phyloP scores from a whole-genome alignment of 1,140 invertebrate species.

The Leptinotarsa lineolata region DNA sequence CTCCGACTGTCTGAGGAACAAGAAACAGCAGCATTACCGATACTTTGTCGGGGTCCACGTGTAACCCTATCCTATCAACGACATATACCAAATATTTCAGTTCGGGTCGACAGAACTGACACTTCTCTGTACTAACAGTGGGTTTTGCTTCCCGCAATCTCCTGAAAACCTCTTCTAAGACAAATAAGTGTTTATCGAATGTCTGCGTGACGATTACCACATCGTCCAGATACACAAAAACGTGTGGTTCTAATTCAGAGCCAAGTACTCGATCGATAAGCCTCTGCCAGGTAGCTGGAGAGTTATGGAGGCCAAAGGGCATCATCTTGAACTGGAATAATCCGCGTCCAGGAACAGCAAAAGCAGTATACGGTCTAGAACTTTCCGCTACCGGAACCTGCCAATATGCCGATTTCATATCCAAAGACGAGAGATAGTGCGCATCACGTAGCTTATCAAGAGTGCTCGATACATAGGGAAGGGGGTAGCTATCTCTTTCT shows the following conservation, averaged over 20 bases:
- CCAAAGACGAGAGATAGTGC: slow-evolving; percentile 46
- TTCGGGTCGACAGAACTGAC: slow-evolving; percentile 21
- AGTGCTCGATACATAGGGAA: slow-evolving; percentile 21
- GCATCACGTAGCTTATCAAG: slow-evolving; percentile 47
- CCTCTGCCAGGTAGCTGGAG: slow-evolving; percentile 23
- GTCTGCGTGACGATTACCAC: too few relatives aligned
- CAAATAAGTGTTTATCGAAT: too few relatives aligned
- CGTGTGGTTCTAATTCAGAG: slow-evolving; percentile 36
- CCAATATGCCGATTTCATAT: slow-evolving; percentile 50
- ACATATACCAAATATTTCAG: slow-evolving; percentile 19
- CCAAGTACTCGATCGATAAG: slow-evolving; percentile 47
- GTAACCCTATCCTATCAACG: not conserved
- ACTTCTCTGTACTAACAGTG: not conserved
- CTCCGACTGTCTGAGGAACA: not conserved
- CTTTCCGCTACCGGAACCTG: slow-evolving; percentile 47
- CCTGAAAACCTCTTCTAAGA: too few relatives aligned
- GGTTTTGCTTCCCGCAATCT: too few relatives aligned
- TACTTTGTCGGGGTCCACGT: slow-evolving; percentile 26
- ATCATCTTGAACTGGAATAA: slow-evolving; percentile 46
- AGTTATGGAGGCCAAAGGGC: not conserved
- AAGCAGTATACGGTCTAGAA: slow-evolving; percentile 43
- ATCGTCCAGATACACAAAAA: slow-evolving; percentile 50
- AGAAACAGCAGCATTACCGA: slow-evolving; percentile 37
- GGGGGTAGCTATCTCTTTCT: too few relatives aligned
- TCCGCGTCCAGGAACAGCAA: slow-evolving; percentile 49